Conservation (phyloP, 2,888 invertebrate species). For the Metopia argyrocephala region DNA sequence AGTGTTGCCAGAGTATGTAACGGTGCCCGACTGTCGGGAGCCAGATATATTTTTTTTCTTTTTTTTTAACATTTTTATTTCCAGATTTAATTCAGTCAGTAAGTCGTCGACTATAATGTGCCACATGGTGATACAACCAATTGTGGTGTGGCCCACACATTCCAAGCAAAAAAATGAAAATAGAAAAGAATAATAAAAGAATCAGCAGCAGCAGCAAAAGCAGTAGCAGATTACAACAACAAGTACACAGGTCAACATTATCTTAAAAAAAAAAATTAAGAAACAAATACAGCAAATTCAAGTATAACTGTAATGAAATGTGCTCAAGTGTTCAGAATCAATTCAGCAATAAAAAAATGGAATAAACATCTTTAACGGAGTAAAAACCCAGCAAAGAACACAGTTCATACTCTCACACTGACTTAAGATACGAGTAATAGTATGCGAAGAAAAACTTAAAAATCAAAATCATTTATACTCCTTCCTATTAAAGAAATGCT, state of each 20-base stretch:
- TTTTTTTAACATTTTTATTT: slow-evolving; percentile 42
- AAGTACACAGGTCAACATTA: slow-evolving; percentile 59
- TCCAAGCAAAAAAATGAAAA: slow-evolving; percentile 44
- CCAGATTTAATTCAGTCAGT: slow-evolving; percentile 51
- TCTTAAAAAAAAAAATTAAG: slow-evolving; percentile 38
- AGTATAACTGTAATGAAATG: slow-evolving; percentile 57
- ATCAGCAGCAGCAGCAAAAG: slow-evolving; percentile 41
- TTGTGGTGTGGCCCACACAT: slow-evolving; percentile 60
- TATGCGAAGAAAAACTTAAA: neutral
- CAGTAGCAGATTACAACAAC: slow-evolving; percentile 15
- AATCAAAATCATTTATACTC: slow-evolving; percentile 3
- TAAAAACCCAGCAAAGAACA: neutral
- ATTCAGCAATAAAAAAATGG: no score
- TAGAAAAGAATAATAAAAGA: slow-evolving; percentile 24
- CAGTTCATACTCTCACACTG: neutral
- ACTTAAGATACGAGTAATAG: neutral
- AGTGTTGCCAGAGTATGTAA: slow-evolving; percentile 61
- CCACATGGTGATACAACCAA: slow-evolving; percentile 54
- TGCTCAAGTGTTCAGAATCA: slow-evolving; percentile 45
- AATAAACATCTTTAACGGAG: slow-evolving; percentile 40
- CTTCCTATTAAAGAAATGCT: no score
- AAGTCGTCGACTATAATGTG: slow-evolving; percentile 47
- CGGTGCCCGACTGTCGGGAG: slow-evolving; percentile 82
- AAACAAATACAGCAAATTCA: neutral
- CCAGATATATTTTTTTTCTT: slow-evolving; percentile 73